Percentiles rank a stretch among this genome's conserved stretches.
Evolutionary conservation across 2,113 vertebrate species (phyloP).

Genomic region (Accipiter virgatus): DNA sequence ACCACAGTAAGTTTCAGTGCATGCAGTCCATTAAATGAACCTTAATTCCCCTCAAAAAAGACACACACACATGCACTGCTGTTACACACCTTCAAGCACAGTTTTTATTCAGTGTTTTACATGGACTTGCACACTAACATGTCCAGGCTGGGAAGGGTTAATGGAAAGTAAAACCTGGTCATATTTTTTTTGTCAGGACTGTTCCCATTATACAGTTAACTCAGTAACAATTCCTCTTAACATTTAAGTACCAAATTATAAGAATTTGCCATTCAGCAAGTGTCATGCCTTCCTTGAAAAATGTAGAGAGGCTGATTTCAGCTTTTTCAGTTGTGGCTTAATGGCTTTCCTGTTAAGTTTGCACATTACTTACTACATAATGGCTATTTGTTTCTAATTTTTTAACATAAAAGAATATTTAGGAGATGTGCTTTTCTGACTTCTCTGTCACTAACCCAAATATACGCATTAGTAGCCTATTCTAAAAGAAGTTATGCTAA

Average conservation of each 20-base stretch:
- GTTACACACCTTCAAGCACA: conserved; percentile 10
- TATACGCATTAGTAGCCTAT: neutral
- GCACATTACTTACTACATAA: conserved; percentile 34
- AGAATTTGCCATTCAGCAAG: conserved; percentile 64
- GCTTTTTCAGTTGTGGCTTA: conserved; percentile 55
- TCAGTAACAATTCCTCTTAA: conserved; percentile 58
- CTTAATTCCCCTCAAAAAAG: conserved; percentile 15
- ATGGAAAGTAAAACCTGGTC: conserved; percentile 61
- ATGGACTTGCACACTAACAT: conserved; percentile 18
- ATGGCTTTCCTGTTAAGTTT: conserved; percentile 58
- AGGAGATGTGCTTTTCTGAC: conserved; percentile 50
- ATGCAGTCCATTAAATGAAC: conserved; percentile 37
- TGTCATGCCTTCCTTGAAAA: conserved; percentile 63
- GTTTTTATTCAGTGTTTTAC: neutral
- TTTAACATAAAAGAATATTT: conserved; percentile 31
- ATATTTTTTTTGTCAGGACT: conserved; percentile 54
- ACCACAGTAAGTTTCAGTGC: conserved; percentile 16
- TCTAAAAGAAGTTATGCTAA: conserved; percentile 66
- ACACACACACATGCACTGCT: conserved; percentile 28
- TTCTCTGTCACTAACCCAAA: conserved; percentile 55
- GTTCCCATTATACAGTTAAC: conserved; percentile 60
- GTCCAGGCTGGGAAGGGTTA: conserved; percentile 70
- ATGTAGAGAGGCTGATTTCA: conserved; percentile 40
- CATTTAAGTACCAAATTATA: conserved; percentile 48
- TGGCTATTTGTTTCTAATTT: conserved; percentile 45